Evolutionary conservation across 2,888 invertebrate species (phyloP).

Genomic region (Latrodectus hesperus): DNA sequence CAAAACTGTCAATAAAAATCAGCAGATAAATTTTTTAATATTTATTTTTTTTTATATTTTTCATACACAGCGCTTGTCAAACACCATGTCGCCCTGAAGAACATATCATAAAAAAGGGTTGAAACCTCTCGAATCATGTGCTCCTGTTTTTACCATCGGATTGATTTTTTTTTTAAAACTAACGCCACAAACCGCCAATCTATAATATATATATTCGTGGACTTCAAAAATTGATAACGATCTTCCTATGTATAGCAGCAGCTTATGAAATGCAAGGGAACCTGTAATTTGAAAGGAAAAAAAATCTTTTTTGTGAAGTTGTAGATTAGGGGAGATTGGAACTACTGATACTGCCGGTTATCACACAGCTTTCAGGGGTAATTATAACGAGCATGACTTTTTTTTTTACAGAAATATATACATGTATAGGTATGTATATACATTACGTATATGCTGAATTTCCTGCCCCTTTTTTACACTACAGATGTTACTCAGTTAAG

Average conservation of each 20-base stretch:
- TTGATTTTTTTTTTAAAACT: neutral
- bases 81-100: neutral
- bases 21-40: constrained; percentile 20
- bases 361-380: constrained; percentile 25
- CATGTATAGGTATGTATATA: no score
- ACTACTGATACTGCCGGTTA: constrained; percentile 40
- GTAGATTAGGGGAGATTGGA: constrained; percentile 30
- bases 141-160: neutral
- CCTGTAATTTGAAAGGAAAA: constrained; percentile 42
- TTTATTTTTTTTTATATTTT: neutral
- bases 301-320: constrained; percentile 23
- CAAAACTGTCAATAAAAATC: constrained; percentile 53
- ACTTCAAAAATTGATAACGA: constrained; percentile 18
- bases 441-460: no score
- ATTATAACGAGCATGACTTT: constrained; percentile 6
- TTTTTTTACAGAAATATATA: no score
- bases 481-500: no score
- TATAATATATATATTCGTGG: constrained; percentile 43
- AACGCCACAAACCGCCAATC: neutral
- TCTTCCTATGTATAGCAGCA: constrained; percentile 9
- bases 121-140: neutral
- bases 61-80: neutral
- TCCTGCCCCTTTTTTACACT: no score
- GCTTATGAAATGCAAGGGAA: constrained; percentile 34
- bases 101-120: neutral